Evolutionary conservation across 2,113 vertebrate genomes (phyloP).

Genomic region (Cyprinodon tularosa): DNA sequence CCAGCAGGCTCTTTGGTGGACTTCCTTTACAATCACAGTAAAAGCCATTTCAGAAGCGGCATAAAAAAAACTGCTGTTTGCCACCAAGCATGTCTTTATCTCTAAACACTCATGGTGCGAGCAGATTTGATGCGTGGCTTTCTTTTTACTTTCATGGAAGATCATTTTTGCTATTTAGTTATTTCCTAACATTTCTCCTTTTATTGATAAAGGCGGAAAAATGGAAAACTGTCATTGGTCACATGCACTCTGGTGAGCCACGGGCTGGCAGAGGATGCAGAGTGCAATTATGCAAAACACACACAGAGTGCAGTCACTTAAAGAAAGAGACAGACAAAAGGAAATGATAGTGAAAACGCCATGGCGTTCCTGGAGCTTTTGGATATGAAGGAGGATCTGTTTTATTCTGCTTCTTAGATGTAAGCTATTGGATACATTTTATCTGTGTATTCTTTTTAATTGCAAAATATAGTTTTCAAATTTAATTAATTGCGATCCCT

Average conservation of each 20-base stretch:
- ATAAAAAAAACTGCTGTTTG: constrained; percentile 27
- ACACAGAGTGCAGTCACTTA: constrained; percentile 50
- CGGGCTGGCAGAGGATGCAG: constrained; percentile 41
- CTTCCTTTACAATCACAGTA: constrained; percentile 18
- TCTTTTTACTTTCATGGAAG: constrained; percentile 32
- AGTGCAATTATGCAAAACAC: constrained; percentile 65
- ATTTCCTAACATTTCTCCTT: constrained; percentile 11
- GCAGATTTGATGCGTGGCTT: constrained; percentile 4
- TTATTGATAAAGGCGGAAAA: constrained; percentile 14
- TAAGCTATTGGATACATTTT: not conserved
- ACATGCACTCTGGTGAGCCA: constrained; percentile 33
- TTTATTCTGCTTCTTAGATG: constrained; percentile 33
- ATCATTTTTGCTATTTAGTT: constrained; percentile 53
- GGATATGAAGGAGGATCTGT: constrained; percentile 17
- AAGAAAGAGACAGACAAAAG: constrained; percentile 18
- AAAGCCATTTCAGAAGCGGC: constrained; percentile 14
- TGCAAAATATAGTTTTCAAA: not conserved
- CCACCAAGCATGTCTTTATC: constrained; percentile 42
- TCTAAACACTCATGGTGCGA: constrained; percentile 32
- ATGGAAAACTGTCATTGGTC: constrained; percentile 32
- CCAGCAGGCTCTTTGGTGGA: constrained; percentile 7
- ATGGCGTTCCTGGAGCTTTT: constrained; percentile 22
- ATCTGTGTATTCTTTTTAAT: not conserved
- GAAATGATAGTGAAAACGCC: constrained; percentile 13
- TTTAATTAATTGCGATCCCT: not conserved